These are phyloP conservation scores for Linnaemya vulpina DNA, from an alignment of 2,888 invertebrate species.

Conservation along the genomic window DNA sequence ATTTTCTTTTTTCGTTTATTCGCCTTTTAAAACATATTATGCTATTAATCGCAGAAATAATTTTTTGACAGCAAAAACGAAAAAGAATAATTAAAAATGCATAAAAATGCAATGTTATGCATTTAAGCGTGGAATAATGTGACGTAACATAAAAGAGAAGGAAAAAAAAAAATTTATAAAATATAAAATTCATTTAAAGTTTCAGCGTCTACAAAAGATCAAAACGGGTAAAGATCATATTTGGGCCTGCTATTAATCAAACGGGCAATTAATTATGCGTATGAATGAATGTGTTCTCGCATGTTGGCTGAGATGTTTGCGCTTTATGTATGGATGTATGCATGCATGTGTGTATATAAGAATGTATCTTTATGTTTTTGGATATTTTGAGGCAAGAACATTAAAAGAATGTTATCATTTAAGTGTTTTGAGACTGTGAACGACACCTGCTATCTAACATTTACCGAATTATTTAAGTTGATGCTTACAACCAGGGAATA, in stretches of 20 bases:
- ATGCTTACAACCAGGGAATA: no score
- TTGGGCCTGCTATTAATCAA: slow-evolving; percentile 76
- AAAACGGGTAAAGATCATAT: slow-evolving; percentile 68
- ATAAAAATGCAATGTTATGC: slow-evolving; percentile 67
- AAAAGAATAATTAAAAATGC: slow-evolving; percentile 73
- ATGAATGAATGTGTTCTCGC: slow-evolving; percentile 40
- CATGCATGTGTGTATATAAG: not conserved
- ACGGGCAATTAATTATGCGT: slow-evolving; percentile 76
- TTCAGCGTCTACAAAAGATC: slow-evolving; percentile 54
- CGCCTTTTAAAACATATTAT: slow-evolving; percentile 21
- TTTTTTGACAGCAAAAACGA: slow-evolving; percentile 46
- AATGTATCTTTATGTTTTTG: not conserved
- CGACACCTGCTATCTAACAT: no score
- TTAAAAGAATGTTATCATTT: not conserved
- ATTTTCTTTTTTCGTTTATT: slow-evolving; percentile 18
- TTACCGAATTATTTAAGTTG: no score
- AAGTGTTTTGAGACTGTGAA: no score
- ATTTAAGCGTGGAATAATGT: slow-evolving; percentile 72
- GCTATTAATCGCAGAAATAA: slow-evolving; percentile 58
- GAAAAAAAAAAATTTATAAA: slow-evolving; percentile 1
- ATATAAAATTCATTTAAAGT: slow-evolving; percentile 47
- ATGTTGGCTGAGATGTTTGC: not conserved
- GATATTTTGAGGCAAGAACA: not conserved
- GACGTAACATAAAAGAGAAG: slow-evolving; percentile 57
- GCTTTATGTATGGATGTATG: not conserved